phyloP scores from a whole-genome alignment of 2,797 vertebrate species.

The Falco concolor region DNA sequence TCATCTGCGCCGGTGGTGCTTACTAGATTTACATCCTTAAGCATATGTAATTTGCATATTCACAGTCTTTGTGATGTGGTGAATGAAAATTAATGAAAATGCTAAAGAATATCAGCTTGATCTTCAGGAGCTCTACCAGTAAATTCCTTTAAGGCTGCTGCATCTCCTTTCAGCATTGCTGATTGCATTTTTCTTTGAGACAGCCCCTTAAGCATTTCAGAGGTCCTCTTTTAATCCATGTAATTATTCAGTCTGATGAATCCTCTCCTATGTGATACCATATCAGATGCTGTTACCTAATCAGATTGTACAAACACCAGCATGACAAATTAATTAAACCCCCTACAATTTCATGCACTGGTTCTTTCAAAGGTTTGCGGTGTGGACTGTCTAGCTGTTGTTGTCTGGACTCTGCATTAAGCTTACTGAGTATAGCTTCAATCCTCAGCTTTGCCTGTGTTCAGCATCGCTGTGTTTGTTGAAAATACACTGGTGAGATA shows the following conservation, averaged over 20 bases:
- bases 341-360: constrained; percentile 45
- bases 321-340: constrained; percentile 51
- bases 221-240: constrained; percentile 47
- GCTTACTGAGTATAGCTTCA: not conserved
- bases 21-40: not conserved
- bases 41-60: not conserved
- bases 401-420: not conserved
- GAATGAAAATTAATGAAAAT: constrained; percentile 35
- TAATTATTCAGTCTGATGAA: constrained; percentile 59
- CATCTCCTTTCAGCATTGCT: not conserved
- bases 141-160: not conserved
- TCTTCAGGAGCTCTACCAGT: not conserved
- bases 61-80: not conserved
- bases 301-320: constrained; percentile 46
- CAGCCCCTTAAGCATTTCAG: not conserved
- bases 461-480: not conserved
- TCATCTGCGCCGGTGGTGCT: not conserved
- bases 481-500: not conserved
- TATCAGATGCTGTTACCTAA: constrained; percentile 58
- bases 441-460: not conserved
- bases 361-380: constrained; percentile 17
- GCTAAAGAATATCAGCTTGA: not conserved
- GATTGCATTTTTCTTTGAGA: constrained; percentile 19
- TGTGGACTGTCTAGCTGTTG: not conserved
- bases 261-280: constrained; percentile 19